Evolutionary conservation across 2,888 invertebrate genomes (phyloP), one percentile per base, ranked within the genome.

Genomic region (Drosophila dives): DNA sequence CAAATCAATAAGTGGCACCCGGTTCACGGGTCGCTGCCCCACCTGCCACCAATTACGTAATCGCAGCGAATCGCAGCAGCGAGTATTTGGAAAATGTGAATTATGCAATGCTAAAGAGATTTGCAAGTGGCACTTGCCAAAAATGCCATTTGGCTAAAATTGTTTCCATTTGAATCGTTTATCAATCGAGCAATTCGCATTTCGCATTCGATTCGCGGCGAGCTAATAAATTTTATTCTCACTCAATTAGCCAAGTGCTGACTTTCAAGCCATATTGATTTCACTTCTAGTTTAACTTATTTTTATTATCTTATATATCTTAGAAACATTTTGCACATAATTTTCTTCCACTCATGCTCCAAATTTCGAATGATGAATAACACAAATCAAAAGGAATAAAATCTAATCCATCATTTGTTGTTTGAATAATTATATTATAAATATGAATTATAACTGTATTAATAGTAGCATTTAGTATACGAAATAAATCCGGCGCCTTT

Each of bases 171-270:
- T 40, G 40, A 67, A 58, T 84, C 74, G 72, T 81, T 77, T 84
- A 69, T 87, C 85, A 86, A 83, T 82, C 86, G 78, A 45, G 50
- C 66, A 56, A 53, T 36, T 15, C 29, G 50, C 65, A 77, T 71
- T 75, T 75, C 38, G 50, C 77, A 75, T 75, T 59, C 49, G 42
- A 42, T 32, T 49, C 15, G 66, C 38, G 23, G 42, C 33, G 12
- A 40, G 64, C 33, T 72, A 36, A 77, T 72, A 64, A 77, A 75
- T 77, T 58, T 76, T 32, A 59, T 33, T 55, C 26, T 33, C 26
- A 23, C 15, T 12, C 64, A 64, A 64, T 64, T 64, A 40, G 26
- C 23, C 64, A 64, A 64, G 33, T 64, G 45, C 45, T 15, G 45
- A 45, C 45, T 45, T 45, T 45, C 7, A 45, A 20, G 45, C 45